Conservation (phyloP, 1,140 invertebrate genomes). For the Macrostomum lignano region DNA sequence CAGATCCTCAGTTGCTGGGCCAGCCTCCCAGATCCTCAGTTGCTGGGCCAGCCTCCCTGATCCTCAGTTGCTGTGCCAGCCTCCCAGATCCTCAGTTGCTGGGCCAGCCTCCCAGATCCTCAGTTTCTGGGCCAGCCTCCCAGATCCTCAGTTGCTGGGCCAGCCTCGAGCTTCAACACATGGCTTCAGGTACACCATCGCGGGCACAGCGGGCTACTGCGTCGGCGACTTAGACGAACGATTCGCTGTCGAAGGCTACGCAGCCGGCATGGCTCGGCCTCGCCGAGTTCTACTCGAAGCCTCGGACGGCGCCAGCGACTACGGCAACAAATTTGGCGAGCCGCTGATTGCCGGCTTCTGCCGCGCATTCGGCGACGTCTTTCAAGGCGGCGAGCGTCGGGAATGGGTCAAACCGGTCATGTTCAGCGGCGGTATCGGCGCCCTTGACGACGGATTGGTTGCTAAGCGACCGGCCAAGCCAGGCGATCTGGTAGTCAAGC, state of each 20-base stretch:
- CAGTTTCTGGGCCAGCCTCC: too few relatives aligned
- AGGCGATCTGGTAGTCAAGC: constrained; percentile 53
- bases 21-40: too few relatives aligned
- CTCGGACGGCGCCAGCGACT: constrained; percentile 86
- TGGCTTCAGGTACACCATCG: too few relatives aligned
- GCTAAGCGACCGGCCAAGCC: too few relatives aligned
- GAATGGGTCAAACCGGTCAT: constrained; percentile 95
- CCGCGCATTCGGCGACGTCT: constrained; percentile 52
- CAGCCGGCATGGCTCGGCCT: constrained; percentile 58
- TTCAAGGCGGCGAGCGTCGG: constrained; percentile 37
- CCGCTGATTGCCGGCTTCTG: constrained; percentile 66
- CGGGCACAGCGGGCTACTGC: constrained; percentile 75
- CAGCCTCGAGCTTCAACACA: too few relatives aligned
- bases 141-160: too few relatives aligned
- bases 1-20: too few relatives aligned
- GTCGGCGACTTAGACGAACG: constrained; percentile 69
- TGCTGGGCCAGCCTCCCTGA: too few relatives aligned
- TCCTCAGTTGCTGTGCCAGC: too few relatives aligned
- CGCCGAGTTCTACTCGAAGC: constrained; percentile 53
- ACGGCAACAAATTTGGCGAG: constrained; percentile 95
- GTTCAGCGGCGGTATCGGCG: constrained; percentile 82
- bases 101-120: too few relatives aligned
- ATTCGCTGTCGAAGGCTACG: constrained; percentile 37
- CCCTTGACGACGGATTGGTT: too few relatives aligned
- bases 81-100: too few relatives aligned